A percentile compares a stretch with the other conserved stretches of the same genome.
Evolutionary conservation across 2,113 vertebrate genomes (phyloP).

Genomic region (Donacobius atricapilla): DNA sequence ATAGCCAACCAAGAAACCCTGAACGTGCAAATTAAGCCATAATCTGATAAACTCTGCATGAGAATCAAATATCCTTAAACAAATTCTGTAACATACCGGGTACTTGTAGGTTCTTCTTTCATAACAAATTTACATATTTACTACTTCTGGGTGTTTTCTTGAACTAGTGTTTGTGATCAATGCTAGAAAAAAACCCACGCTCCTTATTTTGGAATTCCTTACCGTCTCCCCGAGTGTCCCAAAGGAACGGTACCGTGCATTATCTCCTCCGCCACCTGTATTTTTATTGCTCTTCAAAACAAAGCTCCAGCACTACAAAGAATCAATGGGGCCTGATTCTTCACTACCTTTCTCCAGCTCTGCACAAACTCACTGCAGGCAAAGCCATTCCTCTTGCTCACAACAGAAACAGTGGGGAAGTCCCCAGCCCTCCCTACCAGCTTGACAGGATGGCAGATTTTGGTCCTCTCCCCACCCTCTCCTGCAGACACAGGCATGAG

Average conservation of each 20-base stretch:
- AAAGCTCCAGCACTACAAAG: constrained; percentile 39
- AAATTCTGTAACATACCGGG: not conserved
- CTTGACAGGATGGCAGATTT: not conserved
- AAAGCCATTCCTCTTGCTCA: not conserved
- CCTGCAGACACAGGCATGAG: not conserved
- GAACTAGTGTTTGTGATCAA: constrained; percentile 29
- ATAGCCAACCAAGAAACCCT: not conserved
- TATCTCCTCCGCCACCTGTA: constrained; percentile 50
- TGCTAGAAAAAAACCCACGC: not conserved
- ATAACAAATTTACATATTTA: constrained; percentile 56
- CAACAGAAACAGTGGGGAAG: not conserved
- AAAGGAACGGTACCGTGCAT: constrained; percentile 8
- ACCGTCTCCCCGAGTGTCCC: not conserved
- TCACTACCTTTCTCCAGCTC: constrained; percentile 7
- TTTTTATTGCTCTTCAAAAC: constrained; percentile 60
- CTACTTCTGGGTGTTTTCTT: constrained; percentile 62
- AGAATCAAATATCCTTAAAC: constrained; percentile 41
- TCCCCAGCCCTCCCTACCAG: not conserved
- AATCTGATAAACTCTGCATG: constrained; percentile 43
- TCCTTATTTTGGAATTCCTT: constrained; percentile 17
- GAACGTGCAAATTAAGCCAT: not conserved
- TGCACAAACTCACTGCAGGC: not conserved
- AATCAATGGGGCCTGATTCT: not conserved
- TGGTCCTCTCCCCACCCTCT: not conserved
- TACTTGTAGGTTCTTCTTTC: constrained; percentile 27